Evolutionary conservation across 2,888 invertebrate genomes (phyloP).

Genomic region (Diabrotica balteata): DNA sequence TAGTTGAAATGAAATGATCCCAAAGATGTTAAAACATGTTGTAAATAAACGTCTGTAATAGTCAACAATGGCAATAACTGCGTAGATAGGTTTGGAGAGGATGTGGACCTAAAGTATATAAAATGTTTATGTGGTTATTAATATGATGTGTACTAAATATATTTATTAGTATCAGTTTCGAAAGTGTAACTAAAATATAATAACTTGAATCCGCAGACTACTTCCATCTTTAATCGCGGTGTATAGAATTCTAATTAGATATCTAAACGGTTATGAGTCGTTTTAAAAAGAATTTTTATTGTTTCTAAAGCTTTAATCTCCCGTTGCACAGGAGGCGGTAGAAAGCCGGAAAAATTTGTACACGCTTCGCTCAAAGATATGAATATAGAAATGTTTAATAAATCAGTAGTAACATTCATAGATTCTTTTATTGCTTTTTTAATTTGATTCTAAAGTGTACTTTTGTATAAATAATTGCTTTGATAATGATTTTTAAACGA

Average conservation of each 20-base stretch:
- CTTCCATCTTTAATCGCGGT: too few relatives aligned
- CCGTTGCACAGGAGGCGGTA: slow-evolving; percentile 1
- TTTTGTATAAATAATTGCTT: background rate
- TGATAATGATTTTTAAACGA: slow-evolving; percentile 1
- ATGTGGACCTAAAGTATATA: too few relatives aligned
- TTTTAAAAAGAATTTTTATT: slow-evolving; percentile 1
- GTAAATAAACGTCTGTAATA: too few relatives aligned
- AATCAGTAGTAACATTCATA: slow-evolving; percentile 5
- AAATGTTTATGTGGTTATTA: too few relatives aligned
- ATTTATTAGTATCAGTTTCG: too few relatives aligned
- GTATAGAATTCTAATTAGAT: slow-evolving; percentile 5
- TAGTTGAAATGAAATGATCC: too few relatives aligned
- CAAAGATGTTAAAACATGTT: too few relatives aligned
- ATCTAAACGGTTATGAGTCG: background rate
- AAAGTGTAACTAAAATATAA: too few relatives aligned
- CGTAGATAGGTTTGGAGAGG: too few relatives aligned
- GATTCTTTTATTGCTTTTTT: background rate
- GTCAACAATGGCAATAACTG: too few relatives aligned
- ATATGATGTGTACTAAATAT: too few relatives aligned
- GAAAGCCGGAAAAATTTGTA: background rate
- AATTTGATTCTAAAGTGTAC: background rate
- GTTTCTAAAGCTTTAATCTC: background rate
- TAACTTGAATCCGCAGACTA: too few relatives aligned
- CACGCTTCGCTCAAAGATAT: background rate
- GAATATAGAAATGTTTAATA: slow-evolving; percentile 1